Conservation (phyloP, 2,113 vertebrate species). For the Vanacampus margaritifer region DNA sequence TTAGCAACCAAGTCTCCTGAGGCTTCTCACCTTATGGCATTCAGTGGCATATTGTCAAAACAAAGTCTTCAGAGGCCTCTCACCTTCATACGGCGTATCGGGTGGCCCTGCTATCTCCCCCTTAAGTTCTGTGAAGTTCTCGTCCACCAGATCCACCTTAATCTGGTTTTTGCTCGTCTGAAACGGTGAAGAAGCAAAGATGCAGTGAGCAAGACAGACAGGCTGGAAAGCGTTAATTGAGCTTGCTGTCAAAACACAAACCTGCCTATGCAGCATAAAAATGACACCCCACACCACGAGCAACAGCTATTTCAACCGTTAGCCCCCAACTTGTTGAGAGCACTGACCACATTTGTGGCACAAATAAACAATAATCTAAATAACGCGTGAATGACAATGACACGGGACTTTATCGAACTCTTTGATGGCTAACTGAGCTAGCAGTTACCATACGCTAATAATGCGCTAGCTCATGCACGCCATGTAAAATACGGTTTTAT, state of each 20-base stretch:
- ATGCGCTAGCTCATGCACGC: conserved; percentile 6
- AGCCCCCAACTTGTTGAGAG: conserved; percentile 44
- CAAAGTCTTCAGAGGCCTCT: conserved; percentile 38
- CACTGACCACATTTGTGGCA: neutral
- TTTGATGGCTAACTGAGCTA: conserved; percentile 40
- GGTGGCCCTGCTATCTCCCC: conserved; percentile 99
- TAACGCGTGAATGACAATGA: neutral
- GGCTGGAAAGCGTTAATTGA: conserved; percentile 17
- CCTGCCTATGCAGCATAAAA: conserved; percentile 45
- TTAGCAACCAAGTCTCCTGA: neutral
- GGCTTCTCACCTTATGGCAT: neutral
- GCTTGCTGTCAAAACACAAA: conserved; percentile 44
- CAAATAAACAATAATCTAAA: neutral
- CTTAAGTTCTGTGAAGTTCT: conserved; percentile 99
- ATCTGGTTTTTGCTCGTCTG: conserved; percentile 99
- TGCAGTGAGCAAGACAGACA: conserved; percentile 10
- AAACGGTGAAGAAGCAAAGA: conserved; percentile 33
- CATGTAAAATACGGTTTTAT: neutral
- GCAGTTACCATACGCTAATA: conserved; percentile 22
- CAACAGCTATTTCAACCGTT: conserved; percentile 19
- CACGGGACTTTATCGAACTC: neutral
- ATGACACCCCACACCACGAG: conserved; percentile 23
- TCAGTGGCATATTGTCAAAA: neutral
- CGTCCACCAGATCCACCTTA: conserved; percentile 99
- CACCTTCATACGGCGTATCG: conserved; percentile 99